These are phyloP conservation scores for Lasioglossum vierecki DNA, from an alignment of 2,888 invertebrate species.

Conservation along the genomic window DNA sequence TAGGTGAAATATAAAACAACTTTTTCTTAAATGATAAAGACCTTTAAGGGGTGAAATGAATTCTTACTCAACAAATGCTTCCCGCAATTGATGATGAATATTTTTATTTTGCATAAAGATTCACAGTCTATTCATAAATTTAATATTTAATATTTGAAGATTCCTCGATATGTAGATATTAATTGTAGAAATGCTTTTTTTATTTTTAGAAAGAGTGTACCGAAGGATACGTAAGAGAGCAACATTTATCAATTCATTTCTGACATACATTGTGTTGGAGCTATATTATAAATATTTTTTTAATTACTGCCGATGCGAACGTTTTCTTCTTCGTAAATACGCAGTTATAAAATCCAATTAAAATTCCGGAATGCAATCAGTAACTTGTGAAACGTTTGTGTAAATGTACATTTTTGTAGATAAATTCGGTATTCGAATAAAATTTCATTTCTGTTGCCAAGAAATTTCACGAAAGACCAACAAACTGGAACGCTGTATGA, in stretches of 20 bases:
- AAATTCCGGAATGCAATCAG: not conserved
- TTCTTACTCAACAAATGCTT: too few species aligned
- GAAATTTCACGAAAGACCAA: not conserved
- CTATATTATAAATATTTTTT: not conserved
- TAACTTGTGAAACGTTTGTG: not conserved
- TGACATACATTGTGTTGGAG: not conserved
- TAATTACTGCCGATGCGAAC: not conserved
- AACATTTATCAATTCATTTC: not conserved
- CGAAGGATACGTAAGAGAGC: not conserved
- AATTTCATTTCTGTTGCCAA: not conserved
- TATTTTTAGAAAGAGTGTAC: not conserved
- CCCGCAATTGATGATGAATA: too few species aligned
- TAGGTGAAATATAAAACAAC: too few species aligned
- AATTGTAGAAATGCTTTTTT: not conserved
- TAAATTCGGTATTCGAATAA: not conserved
- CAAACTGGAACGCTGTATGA: not conserved
- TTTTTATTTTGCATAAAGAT: too few species aligned
- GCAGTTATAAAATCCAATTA: not conserved
- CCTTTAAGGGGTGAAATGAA: too few species aligned
- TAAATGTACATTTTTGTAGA: not conserved
- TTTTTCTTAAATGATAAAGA: too few species aligned
- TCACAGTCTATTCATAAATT: too few species aligned
- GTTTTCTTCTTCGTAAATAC: not conserved
- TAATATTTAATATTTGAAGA: too few species aligned
- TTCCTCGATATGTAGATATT: too few species aligned